Conservation (phyloP, 1,140 invertebrate species). For the Pseudobourletiella spinata region DNA sequence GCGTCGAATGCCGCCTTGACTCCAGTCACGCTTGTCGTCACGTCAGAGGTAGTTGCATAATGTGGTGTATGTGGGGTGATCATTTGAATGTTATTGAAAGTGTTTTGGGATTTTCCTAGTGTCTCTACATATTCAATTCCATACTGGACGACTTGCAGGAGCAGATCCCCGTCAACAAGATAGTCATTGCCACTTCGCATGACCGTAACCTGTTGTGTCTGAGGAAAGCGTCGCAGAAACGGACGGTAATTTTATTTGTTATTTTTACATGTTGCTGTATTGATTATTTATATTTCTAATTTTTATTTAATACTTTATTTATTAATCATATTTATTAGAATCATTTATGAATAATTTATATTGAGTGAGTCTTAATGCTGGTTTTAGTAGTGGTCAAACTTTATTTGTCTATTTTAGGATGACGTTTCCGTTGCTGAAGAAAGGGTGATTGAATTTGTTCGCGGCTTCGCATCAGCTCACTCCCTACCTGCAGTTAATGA, state of each 20-base stretch:
- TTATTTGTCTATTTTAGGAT: conserved; percentile 9
- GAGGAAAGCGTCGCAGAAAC: background rate
- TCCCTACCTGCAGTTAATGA: background rate
- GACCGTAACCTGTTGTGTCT: background rate
- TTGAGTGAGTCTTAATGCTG: too few relatives aligned
- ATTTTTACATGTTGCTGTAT: background rate
- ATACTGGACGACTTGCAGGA: background rate
- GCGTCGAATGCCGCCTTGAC: background rate
- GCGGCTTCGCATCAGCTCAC: conserved; percentile 1
- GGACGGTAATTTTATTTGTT: background rate
- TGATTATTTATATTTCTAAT: background rate
- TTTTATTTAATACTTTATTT: background rate
- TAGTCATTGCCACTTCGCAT: background rate
- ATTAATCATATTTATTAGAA: background rate
- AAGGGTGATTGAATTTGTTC: conserved; percentile 23
- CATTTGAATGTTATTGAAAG: background rate
- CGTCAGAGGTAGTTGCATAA: background rate
- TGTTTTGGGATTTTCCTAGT: background rate
- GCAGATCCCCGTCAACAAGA: background rate
- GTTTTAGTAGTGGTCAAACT: too few relatives aligned
- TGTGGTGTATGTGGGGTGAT: background rate
- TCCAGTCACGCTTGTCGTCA: background rate
- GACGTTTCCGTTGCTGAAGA: conserved; percentile 15
- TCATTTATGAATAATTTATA: background rate
- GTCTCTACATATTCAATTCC: background rate